These are phyloP conservation scores for Dicyrtoma fusca DNA, from an alignment of 2,888 invertebrate genomes.

Conservation along the genomic window DNA sequence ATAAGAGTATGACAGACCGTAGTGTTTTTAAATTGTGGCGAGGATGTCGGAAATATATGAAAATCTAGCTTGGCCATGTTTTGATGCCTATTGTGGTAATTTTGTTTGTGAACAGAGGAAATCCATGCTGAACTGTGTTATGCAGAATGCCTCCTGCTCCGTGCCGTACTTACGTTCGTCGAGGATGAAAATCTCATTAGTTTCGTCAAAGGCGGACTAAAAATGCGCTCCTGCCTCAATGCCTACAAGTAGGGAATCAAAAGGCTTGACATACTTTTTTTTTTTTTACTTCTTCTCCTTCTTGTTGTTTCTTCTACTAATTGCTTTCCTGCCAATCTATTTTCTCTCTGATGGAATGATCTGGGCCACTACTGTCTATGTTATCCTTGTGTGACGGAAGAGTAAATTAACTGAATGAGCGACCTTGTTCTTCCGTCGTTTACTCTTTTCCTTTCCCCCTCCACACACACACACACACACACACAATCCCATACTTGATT, in stretches of 20 bases:
- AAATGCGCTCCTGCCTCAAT: conserved; percentile 86
- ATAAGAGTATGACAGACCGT: too few relatives aligned
- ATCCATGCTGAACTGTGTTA: conserved; percentile 94
- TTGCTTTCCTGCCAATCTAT: conserved; percentile 40
- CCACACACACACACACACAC: too few relatives aligned
- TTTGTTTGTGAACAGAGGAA: conserved; percentile 66
- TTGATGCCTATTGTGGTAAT: too few relatives aligned
- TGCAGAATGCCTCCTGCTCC: conserved; percentile 85
- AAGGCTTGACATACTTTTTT: conserved; percentile 10
- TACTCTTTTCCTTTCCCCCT: conserved; percentile 8
- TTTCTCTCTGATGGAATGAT: conserved; percentile 31
- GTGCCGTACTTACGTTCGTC: conserved; percentile 87
- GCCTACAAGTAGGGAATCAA: conserved; percentile 76
- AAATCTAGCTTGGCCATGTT: too few relatives aligned
- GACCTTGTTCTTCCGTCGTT: conserved; percentile 10
- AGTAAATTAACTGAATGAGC: neutral
- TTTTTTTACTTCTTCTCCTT: conserved; percentile 16
- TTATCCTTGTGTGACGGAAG: conserved; percentile 11
- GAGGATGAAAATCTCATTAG: conserved; percentile 90
- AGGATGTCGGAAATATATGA: too few relatives aligned
- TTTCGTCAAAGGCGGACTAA: conserved; percentile 89
- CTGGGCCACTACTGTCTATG: conserved; percentile 2
- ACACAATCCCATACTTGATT: too few relatives aligned
- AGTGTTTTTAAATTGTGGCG: too few relatives aligned
- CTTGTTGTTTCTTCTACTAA: conserved; percentile 30